Base-by-base conservation (phyloP, 1,140 invertebrate species). In the Papilio polytes region DNA sequence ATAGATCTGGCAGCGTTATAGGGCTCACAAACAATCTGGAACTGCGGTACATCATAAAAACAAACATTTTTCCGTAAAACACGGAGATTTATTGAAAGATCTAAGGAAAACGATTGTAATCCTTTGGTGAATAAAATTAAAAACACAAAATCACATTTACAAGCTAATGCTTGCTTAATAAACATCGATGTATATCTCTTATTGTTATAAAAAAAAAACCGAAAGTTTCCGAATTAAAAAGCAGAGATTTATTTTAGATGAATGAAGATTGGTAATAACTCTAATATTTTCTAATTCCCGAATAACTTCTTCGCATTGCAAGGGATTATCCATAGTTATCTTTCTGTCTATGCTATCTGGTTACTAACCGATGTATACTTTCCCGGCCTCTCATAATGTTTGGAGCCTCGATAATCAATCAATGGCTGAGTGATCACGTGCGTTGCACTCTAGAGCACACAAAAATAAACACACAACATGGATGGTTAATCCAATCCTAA, bases 391-490 rank as follows among this genome's bases (percentile, higher is more conserved):
- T n/a, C n/a, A 26, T 26, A 26, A 12, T 48, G 46, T 48, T 56
- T 56, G 18, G 9, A 56, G 53, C n/a, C 53, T 56, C 53, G 13
- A 70, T 70, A 26, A 70, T 70, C 26, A 66, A 66, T 66, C 63
- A 70, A 31, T 70, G 26, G 26, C 63, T 31, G 13, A 70, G 26
- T 70, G 15, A 9, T 70, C 63, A 15, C 26, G 26, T 31, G 63
- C 63, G n/a, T 18, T 76, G 12, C 46, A 20, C 74, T 48, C 81
- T 81, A 78, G 81, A 80, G n/a, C 82, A 80, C 85, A 86, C 81
- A 85, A 88, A 91, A 90, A 92, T 89, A 93, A 89, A 90, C 84
- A 78, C 72, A 85, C 84, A 83, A 41, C 36, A 41, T 41, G 85
- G 83, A 85, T 84, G 80, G 81, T 84, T 85, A 80, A 86, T 78